A percentile compares a stretch with the other conserved stretches of the same genome.
Conservation (phyloP, 2,888 invertebrate genomes). For the Torymus tubicola region DNA sequence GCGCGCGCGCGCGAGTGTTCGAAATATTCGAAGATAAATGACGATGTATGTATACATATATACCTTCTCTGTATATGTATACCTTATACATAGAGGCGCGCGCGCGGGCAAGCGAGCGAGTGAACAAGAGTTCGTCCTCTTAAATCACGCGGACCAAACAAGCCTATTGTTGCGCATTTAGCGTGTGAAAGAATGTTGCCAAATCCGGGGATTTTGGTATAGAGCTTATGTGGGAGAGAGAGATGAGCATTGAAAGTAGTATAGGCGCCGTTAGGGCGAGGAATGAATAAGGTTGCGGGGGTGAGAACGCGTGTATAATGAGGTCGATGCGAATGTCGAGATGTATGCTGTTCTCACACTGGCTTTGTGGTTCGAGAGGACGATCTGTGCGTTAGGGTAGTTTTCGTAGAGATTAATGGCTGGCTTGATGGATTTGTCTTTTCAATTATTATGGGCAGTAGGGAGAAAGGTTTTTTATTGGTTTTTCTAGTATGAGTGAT, state of each 20-base stretch:
- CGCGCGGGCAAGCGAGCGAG: neutral
- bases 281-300: neutral
- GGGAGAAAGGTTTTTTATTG: no score
- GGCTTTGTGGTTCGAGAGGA: neutral
- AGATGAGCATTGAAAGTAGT: neutral
- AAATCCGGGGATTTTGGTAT: constrained; percentile 50
- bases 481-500: no score
- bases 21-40: constrained; percentile 66
- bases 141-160: constrained; percentile 74
- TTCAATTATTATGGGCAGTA: no score
- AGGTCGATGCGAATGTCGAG: constrained; percentile 34
- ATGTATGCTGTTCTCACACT: constrained; percentile 27
- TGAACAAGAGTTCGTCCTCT: constrained; percentile 61
- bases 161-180: constrained; percentile 74
- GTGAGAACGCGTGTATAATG: constrained; percentile 24
- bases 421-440: no score
- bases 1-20: constrained; percentile 45
- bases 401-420: no score
- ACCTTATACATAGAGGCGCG: neutral
- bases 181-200: constrained; percentile 74
- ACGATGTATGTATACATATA: constrained; percentile 49
- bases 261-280: neutral
- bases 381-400: no score
- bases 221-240: neutral
- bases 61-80: no score